Conservation (phyloP, 2,797 vertebrate species). For the Pseudochirops cupreus region DNA sequence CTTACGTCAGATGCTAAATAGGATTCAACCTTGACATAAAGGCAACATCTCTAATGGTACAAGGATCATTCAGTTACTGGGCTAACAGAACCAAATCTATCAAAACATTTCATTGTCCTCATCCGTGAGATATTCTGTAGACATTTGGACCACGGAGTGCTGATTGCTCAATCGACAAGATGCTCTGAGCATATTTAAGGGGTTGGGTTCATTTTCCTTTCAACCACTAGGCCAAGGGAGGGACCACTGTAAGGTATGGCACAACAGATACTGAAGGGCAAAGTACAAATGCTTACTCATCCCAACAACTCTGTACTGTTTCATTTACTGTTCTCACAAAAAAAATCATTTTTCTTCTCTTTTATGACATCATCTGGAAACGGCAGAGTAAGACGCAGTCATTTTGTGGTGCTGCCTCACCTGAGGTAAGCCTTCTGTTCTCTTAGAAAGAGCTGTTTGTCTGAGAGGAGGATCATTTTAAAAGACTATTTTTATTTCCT, state of each 20-base stretch:
- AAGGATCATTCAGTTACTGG: background rate
- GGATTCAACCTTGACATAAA: background rate
- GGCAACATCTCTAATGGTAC: background rate
- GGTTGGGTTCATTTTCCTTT: background rate
- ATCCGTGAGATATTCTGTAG: fast-evolving
- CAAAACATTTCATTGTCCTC: no score
- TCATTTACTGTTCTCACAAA: no score
- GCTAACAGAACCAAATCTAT: background rate
- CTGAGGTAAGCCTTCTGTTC: fast-evolving
- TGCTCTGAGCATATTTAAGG: fast-evolving
- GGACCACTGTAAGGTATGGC: fast-evolving
- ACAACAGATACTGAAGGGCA: background rate
- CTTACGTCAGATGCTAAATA: background rate
- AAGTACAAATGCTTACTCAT: background rate
- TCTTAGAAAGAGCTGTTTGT: no score
- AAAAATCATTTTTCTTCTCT: background rate
- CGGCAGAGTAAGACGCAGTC: background rate
- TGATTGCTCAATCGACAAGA: fast-evolving
- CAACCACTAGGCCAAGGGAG: fast-evolving
- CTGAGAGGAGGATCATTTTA: background rate
- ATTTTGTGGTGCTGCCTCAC: background rate
- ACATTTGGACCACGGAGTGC: fast-evolving
- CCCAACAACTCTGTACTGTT: background rate
- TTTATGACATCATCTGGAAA: background rate
- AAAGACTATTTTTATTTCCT: background rate